phyloP scores from a whole-genome alignment of 2,797 vertebrate genomes.

The Lagocephalus sceleratus region DNA sequence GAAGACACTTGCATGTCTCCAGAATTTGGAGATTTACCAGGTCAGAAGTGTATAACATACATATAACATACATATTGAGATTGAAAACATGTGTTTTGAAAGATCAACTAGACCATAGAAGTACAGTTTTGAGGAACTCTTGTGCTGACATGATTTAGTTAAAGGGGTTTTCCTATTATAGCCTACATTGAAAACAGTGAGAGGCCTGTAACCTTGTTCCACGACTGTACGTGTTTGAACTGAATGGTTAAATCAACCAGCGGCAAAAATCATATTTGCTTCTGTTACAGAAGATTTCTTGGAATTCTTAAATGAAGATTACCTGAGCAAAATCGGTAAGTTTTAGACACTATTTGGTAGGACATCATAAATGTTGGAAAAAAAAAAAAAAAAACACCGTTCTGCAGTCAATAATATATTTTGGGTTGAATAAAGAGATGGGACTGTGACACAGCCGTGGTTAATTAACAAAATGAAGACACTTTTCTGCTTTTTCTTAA shows the following conservation, averaged over 20 bases:
- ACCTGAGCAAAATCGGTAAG: conserved; percentile 31
- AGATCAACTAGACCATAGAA: neutral
- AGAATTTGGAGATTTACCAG: conserved; percentile 36
- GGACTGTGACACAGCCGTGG: too few relatives aligned
- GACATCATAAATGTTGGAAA: too few relatives aligned
- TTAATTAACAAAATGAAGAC: too few relatives aligned
- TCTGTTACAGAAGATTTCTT: conserved; percentile 51
- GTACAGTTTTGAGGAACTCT: neutral
- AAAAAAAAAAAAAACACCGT: neutral
- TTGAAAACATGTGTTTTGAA: neutral
- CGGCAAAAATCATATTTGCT: neutral
- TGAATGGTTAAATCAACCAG: too few relatives aligned
- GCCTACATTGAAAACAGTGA: too few relatives aligned
- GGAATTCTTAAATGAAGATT: conserved; percentile 28
- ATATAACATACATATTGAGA: neutral
- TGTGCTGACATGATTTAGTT: too few relatives aligned
- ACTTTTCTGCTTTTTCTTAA: neutral
- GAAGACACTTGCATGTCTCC: neutral
- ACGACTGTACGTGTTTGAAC: too few relatives aligned
- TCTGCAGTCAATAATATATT: neutral
- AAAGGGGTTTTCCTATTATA: too few relatives aligned
- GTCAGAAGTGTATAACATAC: conserved; percentile 22
- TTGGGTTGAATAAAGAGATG: neutral
- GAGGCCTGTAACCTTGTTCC: too few relatives aligned
- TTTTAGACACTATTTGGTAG: neutral